Evolutionary conservation across 2,797 vertebrate species (phyloP).

Genomic region (Aratinga solstitialis): DNA sequence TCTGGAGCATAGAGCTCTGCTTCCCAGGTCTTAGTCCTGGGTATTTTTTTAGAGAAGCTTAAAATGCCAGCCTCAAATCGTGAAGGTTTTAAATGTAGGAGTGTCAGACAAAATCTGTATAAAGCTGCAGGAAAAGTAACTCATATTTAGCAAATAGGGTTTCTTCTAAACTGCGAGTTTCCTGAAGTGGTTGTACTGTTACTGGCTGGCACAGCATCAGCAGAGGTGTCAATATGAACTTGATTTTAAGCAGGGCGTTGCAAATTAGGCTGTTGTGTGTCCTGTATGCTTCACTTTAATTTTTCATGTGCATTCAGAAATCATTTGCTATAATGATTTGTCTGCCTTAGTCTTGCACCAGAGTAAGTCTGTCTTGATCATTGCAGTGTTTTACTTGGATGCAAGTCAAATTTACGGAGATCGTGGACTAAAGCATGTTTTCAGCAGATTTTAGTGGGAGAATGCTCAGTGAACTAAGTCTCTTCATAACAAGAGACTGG

Average conservation of each 20-base stretch:
- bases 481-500: background rate
- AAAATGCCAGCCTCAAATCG: background rate
- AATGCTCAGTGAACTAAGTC: background rate
- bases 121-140: background rate
- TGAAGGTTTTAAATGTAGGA: background rate
- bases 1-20: background rate
- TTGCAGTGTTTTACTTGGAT: background rate
- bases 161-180: background rate
- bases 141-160: background rate
- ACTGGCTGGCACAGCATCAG: background rate
- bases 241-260: background rate
- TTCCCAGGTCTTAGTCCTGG: rapidly evolving
- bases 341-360: background rate
- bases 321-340: background rate
- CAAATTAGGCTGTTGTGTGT: background rate
- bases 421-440: background rate
- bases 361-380: background rate
- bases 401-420: background rate
- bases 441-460: background rate
- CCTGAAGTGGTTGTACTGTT: background rate
- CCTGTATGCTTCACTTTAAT: background rate
- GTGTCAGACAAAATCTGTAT: background rate
- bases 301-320: background rate
- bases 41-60: background rate
- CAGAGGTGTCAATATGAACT: background rate